Percentiles rank a stretch among this genome's conserved stretches.
Conservation (phyloP, 2,888 invertebrate genomes). For the Nomada flava region DNA sequence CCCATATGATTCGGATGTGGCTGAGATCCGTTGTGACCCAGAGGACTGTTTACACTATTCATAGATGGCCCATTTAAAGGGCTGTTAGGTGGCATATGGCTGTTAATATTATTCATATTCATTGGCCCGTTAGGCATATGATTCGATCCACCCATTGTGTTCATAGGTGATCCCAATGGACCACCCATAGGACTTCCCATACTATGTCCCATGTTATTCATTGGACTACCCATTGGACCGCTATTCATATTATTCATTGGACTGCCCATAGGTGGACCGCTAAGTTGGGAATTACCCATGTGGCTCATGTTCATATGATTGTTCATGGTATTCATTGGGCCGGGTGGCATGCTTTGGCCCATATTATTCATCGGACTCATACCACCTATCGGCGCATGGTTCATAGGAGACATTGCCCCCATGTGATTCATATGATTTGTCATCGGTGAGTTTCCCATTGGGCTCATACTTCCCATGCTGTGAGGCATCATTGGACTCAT, state of each 20-base stretch:
- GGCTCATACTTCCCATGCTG: conserved; percentile 82
- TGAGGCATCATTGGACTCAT: conserved; percentile 84
- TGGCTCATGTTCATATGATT: conserved; percentile 85
- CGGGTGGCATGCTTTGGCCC: conserved; percentile 91
- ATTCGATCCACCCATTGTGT: conserved; percentile 86
- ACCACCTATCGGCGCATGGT: conserved; percentile 87
- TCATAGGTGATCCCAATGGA: conserved; percentile 88
- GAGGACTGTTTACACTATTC: conserved; percentile 82
- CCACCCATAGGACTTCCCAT: conserved; percentile 90
- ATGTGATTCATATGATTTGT: conserved; percentile 87
- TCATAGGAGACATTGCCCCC: conserved; percentile 87
- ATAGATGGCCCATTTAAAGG: conserved; percentile 81
- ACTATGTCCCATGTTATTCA: conserved; percentile 87
- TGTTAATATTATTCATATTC: conserved; percentile 82
- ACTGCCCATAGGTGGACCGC: conserved; percentile 88
- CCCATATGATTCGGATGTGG: conserved; percentile 82
- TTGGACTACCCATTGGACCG: conserved; percentile 88
- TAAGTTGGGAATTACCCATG: conserved; percentile 84
- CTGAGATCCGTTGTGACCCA: conserved; percentile 81
- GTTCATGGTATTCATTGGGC: conserved; percentile 85
- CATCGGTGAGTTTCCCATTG: conserved; percentile 83
- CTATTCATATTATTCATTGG: conserved; percentile 85
- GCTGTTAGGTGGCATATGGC: conserved; percentile 82
- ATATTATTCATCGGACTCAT: conserved; percentile 90
- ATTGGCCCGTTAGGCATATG: conserved; percentile 82